Conservation (phyloP, 2,888 invertebrate species). For the Trimorus sp. region DNA sequence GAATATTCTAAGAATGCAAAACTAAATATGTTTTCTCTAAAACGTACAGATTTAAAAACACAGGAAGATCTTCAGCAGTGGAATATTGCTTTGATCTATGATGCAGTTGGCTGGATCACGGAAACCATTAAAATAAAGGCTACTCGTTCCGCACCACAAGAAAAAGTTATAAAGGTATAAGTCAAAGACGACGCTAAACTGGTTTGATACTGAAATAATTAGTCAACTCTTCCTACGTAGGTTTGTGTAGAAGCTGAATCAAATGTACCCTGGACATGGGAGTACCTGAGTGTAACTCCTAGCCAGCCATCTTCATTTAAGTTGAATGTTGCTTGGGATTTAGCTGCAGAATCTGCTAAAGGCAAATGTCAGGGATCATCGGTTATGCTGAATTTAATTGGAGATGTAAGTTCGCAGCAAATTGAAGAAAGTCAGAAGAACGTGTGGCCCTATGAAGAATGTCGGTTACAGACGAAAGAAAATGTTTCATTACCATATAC, state of each 20-base stretch:
- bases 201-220: not conserved
- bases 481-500: conserved; percentile 75
- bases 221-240: conserved; percentile 58
- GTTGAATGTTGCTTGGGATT: conserved; percentile 75
- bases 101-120: conserved; percentile 74
- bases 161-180: conserved; percentile 75
- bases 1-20: conserved; percentile 71
- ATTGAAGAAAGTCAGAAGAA: conserved; percentile 70
- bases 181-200: not conserved
- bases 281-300: conserved; percentile 75
- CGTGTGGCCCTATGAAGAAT: conserved; percentile 77
- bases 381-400: conserved; percentile 72
- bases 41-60: conserved; percentile 72
- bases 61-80: conserved; percentile 75
- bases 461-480: conserved; percentile 70
- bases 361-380: conserved; percentile 77
- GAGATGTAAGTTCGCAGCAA: conserved; percentile 75
- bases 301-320: conserved; percentile 72
- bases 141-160: conserved; percentile 71
- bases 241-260: conserved; percentile 75
- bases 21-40: conserved; percentile 74
- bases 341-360: conserved; percentile 71
- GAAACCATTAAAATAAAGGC: conserved; percentile 77
- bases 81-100: conserved; percentile 75
- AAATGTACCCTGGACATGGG: conserved; percentile 77